Conservation (phyloP, 1,140 invertebrate species). For the Drosophila malerkotliana region DNA sequence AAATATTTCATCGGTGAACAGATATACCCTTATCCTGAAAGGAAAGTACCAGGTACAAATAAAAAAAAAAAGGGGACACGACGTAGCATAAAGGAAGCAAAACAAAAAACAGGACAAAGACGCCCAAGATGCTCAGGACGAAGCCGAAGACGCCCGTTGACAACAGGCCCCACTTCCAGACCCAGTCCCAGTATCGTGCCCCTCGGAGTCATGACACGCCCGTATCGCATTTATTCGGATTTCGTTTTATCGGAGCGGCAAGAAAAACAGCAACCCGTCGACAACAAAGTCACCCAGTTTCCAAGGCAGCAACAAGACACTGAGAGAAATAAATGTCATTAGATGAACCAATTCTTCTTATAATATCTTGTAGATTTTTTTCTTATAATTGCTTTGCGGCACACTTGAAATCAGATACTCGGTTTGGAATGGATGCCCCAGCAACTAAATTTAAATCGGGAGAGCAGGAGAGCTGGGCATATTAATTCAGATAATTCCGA, state of each 20-base stretch:
- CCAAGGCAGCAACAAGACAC: constrained; percentile 57
- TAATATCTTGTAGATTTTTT: neutral
- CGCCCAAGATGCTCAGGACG: constrained; percentile 41
- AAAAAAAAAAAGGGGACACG: neutral
- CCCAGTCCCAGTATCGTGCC: neutral
- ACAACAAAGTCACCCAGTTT: constrained; percentile 74
- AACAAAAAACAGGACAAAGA: constrained; percentile 34
- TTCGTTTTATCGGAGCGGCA: constrained; percentile 66
- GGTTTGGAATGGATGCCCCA: neutral
- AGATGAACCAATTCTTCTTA: neutral
- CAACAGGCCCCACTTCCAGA: constrained; percentile 8
- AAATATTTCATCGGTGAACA: neutral
- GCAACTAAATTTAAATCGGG: neutral
- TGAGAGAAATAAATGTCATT: neutral
- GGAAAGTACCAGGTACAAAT: too few species aligned
- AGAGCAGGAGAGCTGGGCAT: too few species aligned
- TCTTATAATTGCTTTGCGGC: constrained; percentile 60
- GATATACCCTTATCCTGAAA: neutral
- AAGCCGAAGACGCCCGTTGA: constrained; percentile 34
- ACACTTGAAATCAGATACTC: neutral
- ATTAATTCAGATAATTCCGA: constrained; percentile 14
- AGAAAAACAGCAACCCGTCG: constrained; percentile 32
- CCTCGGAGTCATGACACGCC: constrained; percentile 49
- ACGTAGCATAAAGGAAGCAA: neutral
- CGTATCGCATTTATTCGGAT: constrained; percentile 77